Conservation (phyloP, 2,797 vertebrate genomes). For the Pachyuromys duprasi region DNA sequence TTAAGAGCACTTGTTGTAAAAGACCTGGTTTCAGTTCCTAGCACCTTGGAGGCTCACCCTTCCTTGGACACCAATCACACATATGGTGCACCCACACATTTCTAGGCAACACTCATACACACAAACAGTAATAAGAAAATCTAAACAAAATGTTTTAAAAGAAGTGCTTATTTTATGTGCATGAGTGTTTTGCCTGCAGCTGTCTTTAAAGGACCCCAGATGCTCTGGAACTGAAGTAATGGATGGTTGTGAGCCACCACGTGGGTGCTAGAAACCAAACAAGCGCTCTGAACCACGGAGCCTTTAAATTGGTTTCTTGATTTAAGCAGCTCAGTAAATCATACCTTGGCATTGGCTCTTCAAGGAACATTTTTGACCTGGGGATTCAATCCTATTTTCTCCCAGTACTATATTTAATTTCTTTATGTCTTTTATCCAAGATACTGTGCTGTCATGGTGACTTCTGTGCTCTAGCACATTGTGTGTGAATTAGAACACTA, state of each 20-base stretch:
- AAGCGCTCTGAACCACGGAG: background rate
- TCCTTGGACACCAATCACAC: background rate
- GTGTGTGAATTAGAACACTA: constrained; percentile 14
- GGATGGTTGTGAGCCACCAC: background rate
- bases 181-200: background rate
- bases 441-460: background rate
- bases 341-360: background rate
- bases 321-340: background rate
- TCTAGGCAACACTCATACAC: background rate
- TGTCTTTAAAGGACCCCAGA: background rate
- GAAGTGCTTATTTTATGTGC: background rate
- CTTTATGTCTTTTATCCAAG: background rate
- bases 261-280: background rate
- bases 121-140: background rate
- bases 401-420: background rate
- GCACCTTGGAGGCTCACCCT: background rate
- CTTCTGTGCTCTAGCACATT: background rate
- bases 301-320: background rate
- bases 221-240: background rate
- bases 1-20: background rate
- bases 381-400: background rate
- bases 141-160: background rate
- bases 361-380: background rate
- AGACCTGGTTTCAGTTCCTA: too few species aligned
- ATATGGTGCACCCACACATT: background rate